Evolutionary conservation across 2,113 vertebrate genomes (phyloP).

Genomic region (Orientallactaga bullata): DNA sequence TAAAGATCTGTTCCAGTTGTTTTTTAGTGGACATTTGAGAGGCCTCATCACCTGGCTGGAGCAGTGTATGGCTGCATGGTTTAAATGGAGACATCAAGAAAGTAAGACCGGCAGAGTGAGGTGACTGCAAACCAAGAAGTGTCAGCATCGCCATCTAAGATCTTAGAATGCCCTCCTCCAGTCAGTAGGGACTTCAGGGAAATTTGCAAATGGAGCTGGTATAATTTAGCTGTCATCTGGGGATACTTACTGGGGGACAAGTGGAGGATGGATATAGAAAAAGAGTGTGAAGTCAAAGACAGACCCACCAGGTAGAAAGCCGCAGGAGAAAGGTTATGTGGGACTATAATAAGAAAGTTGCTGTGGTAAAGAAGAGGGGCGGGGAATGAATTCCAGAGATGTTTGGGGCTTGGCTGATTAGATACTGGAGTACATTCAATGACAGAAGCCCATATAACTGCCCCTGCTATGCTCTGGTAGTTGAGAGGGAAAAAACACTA

Average conservation of each 20-base stretch:
- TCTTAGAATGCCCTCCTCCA: neutral
- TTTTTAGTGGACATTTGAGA: neutral
- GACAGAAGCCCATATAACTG: neutral
- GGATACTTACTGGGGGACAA: neutral
- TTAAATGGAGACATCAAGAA: neutral
- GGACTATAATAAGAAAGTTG: neutral
- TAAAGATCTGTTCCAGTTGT: neutral
- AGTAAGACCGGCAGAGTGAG: neutral
- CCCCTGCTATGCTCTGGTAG: neutral
- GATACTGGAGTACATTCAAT: neutral
- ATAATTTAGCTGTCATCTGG: neutral
- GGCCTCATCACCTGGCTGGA: neutral
- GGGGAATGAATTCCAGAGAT: conserved; percentile 5
- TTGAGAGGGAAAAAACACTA: neutral
- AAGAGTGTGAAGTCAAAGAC: neutral
- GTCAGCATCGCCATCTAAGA: neutral
- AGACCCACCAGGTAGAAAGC: neutral
- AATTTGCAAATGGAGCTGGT: neutral
- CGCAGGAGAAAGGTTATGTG: neutral
- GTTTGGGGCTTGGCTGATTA: conserved; percentile 3
- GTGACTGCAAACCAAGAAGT: neutral
- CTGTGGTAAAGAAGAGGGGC: neutral
- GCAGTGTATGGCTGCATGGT: neutral
- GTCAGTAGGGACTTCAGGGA: neutral
- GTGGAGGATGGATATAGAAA: neutral